Conservation (phyloP, 2,888 invertebrate species). For the Dicyrtoma fusca region DNA sequence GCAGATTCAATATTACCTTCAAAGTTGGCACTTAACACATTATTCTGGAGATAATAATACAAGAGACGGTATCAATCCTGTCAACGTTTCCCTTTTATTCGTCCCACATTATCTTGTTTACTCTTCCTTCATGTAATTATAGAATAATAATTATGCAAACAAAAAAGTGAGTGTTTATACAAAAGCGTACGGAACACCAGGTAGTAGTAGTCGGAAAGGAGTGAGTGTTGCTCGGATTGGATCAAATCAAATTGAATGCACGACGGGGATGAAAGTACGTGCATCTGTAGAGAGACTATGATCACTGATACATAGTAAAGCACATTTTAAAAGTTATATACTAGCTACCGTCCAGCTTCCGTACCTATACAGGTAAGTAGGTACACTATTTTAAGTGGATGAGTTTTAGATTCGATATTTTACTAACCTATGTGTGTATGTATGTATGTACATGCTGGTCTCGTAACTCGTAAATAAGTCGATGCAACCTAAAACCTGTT, state of each 20-base stretch:
- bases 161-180: too few relatives aligned
- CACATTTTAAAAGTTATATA: too few relatives aligned
- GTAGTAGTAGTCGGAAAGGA: not conserved
- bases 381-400: not conserved
- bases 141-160: not conserved
- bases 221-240: not conserved
- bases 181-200: not conserved
- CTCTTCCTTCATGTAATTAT: not conserved
- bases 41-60: too few relatives aligned
- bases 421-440: not conserved
- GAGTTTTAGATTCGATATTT: not conserved
- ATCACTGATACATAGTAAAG: too few relatives aligned
- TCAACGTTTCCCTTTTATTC: not conserved
- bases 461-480: constrained; percentile 30
- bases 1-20: too few relatives aligned
- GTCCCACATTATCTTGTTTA: constrained; percentile 15
- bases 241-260: too few relatives aligned
- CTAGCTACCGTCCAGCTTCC: not conserved
- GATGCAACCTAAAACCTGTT: constrained; percentile 33
- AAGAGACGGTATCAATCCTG: not conserved
- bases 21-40: too few relatives aligned
- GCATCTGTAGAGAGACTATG: not conserved
- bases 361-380: not conserved
- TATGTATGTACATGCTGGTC: too few relatives aligned
- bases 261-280: not conserved